Evolutionary conservation across 2,113 vertebrate species (phyloP).

Genomic region (Microtus pennsylvanicus): DNA sequence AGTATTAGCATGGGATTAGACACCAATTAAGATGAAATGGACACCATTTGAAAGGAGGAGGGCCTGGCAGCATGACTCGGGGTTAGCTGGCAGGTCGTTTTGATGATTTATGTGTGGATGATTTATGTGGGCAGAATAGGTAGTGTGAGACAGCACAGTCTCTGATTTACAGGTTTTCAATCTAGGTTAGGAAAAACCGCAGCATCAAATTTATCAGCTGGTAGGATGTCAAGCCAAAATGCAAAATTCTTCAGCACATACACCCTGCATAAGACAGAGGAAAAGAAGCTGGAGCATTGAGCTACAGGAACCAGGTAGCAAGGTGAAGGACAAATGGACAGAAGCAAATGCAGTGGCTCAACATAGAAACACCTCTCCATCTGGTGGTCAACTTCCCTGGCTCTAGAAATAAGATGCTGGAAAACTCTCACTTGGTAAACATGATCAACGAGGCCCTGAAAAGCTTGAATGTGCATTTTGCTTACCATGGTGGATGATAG

Average conservation of each 20-base stretch:
- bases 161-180: slow-evolving; percentile 75
- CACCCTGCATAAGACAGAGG: background rate
- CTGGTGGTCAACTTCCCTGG: background rate
- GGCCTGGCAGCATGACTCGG: background rate
- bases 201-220: slow-evolving; percentile 65
- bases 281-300: background rate
- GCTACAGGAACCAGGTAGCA: background rate
- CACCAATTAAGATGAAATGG: slow-evolving; percentile 51
- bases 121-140: slow-evolving; percentile 60
- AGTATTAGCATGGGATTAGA: slow-evolving; percentile 39
- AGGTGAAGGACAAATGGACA: background rate
- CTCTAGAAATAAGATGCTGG: background rate
- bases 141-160: slow-evolving; percentile 21
- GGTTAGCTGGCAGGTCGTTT: slow-evolving; percentile 44
- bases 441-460: background rate
- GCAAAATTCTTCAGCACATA: slow-evolving; percentile 52
- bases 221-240: slow-evolving; percentile 58
- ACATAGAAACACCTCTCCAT: background rate
- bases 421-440: background rate
- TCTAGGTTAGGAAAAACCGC: slow-evolving; percentile 62
- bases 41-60: slow-evolving; percentile 42
- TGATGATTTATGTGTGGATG: slow-evolving; percentile 59
- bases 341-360: background rate
- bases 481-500: background rate
- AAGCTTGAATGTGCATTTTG: background rate